Evolutionary conservation across 2,113 vertebrate species (phyloP), one percentile per base, ranked within the genome.

Genomic region (Micronycteris hirsuta): DNA sequence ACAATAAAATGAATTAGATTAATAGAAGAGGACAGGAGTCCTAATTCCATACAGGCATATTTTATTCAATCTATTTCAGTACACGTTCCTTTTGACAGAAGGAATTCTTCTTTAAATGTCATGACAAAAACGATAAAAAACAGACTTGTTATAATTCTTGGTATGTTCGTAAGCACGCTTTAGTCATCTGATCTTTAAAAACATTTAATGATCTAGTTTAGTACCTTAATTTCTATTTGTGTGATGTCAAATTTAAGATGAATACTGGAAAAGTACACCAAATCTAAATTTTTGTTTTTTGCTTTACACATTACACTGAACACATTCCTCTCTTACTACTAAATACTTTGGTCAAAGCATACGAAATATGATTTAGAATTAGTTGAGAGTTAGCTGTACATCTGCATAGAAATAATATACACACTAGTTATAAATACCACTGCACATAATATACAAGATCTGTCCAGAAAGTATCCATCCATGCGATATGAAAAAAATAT

Each of bases 61-160:
- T 90, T 90, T 70, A 31, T 67, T 77, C 41, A 92, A 86, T 80
- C 31, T 92, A 84, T 95, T 91, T 91, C 38, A 84, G 26, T 91
- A 38, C 58, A 91, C 61, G 52, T 92, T 90, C 9, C 67, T 95
- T 84, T 74, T 56, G 41, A 77, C 71, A 96, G 68, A 93, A 76
- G 3, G 14, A 93, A 89, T 93, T 95, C 56, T 95, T 95, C 43
- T 78, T 94, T 90, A 94, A 95, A 94, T 94, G 91, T 63, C 80
- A 96, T 68, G 33, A 11, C 43, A 28, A 89, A 95, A 94, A 80
- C n/a, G 83, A 52, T 71, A 24, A 47, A 74, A 86, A 8, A 17
- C 15, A 54, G 36, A 43, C 47, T 56, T 82, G 8, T 47, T 12
- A 26, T 83, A 85, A 88, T 81, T 90, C 24, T 85, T 54, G 31